These are phyloP conservation scores for Hydrolagus colliei DNA, from an alignment of 2,797 vertebrate species.

Conservation along the genomic window DNA sequence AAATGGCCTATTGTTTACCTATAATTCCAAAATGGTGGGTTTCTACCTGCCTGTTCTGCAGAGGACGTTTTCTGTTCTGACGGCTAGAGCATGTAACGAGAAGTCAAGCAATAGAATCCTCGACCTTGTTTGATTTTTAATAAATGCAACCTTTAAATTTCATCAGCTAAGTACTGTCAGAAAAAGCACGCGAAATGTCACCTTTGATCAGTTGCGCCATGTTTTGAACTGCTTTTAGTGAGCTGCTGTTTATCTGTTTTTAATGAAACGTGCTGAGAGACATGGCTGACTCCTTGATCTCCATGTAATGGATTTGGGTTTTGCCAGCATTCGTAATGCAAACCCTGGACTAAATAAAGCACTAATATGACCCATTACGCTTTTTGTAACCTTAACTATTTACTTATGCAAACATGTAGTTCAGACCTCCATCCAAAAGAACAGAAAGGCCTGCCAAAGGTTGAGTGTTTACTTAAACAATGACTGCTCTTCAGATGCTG, in stretches of 20 bases:
- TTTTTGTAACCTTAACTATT: background rate
- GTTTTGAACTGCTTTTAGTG: background rate
- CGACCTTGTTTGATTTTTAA: background rate
- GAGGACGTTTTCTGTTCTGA: background rate
- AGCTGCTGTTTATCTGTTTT: background rate
- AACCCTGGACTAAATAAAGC: background rate
- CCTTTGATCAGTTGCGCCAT: slow-evolving; percentile 18
- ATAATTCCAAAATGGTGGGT: background rate
- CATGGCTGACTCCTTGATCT: background rate
- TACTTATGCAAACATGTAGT: background rate
- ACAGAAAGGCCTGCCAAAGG: too few relatives aligned
- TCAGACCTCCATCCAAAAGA: too few relatives aligned
- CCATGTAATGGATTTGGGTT: slow-evolving; percentile 1
- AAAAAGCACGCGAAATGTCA: slow-evolving; percentile 2
- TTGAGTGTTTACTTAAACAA: too few relatives aligned
- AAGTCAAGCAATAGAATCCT: background rate
- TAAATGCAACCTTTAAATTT: background rate
- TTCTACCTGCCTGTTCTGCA: background rate
- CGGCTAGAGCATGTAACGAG: background rate
- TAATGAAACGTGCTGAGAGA: slow-evolving; percentile 16
- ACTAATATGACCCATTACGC: background rate
- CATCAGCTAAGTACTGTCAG: background rate
- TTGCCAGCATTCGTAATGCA: background rate
- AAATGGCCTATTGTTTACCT: too few relatives aligned
- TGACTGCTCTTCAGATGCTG: too few relatives aligned